Evolutionary conservation across 2,113 vertebrate species (phyloP), one percentile per base, ranked within the genome.

Genomic region (Eupsittula cactorum): DNA sequence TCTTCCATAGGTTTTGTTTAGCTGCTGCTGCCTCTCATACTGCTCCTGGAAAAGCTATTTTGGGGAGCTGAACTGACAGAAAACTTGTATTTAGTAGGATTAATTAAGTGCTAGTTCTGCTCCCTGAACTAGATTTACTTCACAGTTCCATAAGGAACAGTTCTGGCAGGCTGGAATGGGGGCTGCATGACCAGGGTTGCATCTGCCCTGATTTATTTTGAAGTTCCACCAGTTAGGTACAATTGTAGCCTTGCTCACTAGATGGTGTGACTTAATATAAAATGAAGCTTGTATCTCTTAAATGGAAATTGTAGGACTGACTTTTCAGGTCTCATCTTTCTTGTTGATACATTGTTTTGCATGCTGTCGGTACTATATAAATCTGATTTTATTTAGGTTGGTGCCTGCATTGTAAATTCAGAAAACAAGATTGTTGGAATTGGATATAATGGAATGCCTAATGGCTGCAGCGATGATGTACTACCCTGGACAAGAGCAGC

Each of bases 391-490:
- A 17, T 92, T 85, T 93, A 99, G 99, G 99, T 99, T 4, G 99
- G 99, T 6, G 99, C 99, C 42, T 99, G 99, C 96, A 99, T 99
- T n/a, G 99, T 99, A 91, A 99, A 99, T 96, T 96, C 98, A 64
- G 99, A 99, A 95, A 99, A 99, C 95, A 99, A 99, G 97, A 99
- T 99, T 11, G 99, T 99, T 27, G 99, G 99, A 20, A 99, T 99
- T 20, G 99, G 99, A 27, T 99, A 99, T 97, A 99, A 99, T 28
- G 99, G 99, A 3, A 99, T 99, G 99, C 99, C 99, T 10, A 99
- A 99, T 33, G 98, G 98, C 41, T 98, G 98, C 95, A 98, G 98
- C 0, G 98, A 99, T 82, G 98, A 99, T 88, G 82, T 97, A 7
- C 90, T 99, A 59, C 99, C 99, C 16, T 98, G 98, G 98, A 93